These are phyloP conservation scores for Amblyopsis hoosieri DNA, from an alignment of 2,797 vertebrate species.

Conservation along the genomic window DNA sequence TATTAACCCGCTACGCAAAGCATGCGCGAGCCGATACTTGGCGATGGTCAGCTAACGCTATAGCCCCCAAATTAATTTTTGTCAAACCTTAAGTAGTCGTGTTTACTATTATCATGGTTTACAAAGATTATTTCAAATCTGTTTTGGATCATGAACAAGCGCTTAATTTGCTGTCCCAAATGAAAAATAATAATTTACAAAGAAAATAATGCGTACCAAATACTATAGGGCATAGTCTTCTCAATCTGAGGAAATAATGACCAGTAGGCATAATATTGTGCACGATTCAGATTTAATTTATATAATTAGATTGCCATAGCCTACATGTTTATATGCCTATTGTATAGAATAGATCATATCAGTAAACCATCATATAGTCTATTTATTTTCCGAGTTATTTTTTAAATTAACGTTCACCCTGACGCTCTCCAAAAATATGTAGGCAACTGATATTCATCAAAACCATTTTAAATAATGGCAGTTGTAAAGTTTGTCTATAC, in stretches of 20 bases:
- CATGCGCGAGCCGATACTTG: not conserved
- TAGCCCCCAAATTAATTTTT: conserved; percentile 11
- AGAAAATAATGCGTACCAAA: conserved; percentile 61
- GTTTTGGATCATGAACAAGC: conserved; percentile 76
- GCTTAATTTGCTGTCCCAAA: conserved; percentile 28
- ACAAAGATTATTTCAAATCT: conserved; percentile 77
- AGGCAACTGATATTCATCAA: not conserved
- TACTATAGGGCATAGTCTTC: conserved; percentile 48
- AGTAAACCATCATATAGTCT: too few species aligned
- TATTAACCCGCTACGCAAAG: conserved; percentile 22
- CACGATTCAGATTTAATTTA: conserved; percentile 15
- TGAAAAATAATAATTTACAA: conserved; percentile 71
- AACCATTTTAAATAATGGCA: conserved; percentile 27
- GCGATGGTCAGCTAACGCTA: conserved; percentile 22
- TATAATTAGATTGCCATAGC: too few species aligned
- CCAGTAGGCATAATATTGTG: conserved; percentile 27
- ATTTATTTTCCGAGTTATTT: too few species aligned
- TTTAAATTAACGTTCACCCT: too few species aligned
- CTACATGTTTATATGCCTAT: too few species aligned
- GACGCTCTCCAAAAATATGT: too few species aligned
- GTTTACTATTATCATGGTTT: conserved; percentile 54
- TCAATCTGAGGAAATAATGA: conserved; percentile 61
- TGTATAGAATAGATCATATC: too few species aligned
- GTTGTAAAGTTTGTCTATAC: not conserved
- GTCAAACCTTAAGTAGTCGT: too few species aligned